These are phyloP conservation scores for Platyura marginata DNA, from an alignment of 1,140 invertebrate species.

Conservation along the genomic window DNA sequence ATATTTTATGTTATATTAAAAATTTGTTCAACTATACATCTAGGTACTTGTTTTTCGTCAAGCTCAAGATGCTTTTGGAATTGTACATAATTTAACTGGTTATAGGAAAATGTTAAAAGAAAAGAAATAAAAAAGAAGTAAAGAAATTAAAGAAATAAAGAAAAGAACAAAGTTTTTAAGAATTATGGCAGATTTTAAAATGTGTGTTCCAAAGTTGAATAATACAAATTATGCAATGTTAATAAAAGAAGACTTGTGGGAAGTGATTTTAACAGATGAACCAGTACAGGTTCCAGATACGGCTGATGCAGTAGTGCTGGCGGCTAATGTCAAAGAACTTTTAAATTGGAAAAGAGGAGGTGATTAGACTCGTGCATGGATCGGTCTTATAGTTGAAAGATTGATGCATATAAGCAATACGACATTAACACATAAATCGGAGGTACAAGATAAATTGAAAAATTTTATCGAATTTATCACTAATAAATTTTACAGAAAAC, in stretches of 20 bases:
- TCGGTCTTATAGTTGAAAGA: not conserved
- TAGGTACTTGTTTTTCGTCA: too few relatives aligned
- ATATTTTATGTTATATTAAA: too few relatives aligned
- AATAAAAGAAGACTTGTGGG: too few relatives aligned
- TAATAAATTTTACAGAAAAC: constrained; percentile 7
- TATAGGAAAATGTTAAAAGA: not conserved
- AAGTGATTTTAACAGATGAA: too few relatives aligned
- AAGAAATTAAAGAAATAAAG: not conserved
- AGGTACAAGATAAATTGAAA: too few relatives aligned
- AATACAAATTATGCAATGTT: too few relatives aligned
- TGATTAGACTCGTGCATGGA: not conserved
- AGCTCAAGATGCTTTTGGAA: not conserved
- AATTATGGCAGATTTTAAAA: too few relatives aligned
- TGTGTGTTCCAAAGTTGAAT: too few relatives aligned
- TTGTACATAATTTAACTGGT: not conserved
- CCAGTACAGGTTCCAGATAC: too few relatives aligned
- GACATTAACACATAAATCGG: too few relatives aligned
- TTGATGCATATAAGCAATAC: not conserved
- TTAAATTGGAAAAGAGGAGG: not conserved
- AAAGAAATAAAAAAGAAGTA: not conserved
- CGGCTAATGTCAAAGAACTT: not conserved
- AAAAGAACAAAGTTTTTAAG: too few relatives aligned
- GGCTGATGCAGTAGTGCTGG: not conserved
- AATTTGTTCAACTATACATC: too few relatives aligned
- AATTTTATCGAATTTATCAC: not conserved